phyloP scores from a whole-genome alignment of 2,113 vertebrate species.

The Pluvialis apricaria region DNA sequence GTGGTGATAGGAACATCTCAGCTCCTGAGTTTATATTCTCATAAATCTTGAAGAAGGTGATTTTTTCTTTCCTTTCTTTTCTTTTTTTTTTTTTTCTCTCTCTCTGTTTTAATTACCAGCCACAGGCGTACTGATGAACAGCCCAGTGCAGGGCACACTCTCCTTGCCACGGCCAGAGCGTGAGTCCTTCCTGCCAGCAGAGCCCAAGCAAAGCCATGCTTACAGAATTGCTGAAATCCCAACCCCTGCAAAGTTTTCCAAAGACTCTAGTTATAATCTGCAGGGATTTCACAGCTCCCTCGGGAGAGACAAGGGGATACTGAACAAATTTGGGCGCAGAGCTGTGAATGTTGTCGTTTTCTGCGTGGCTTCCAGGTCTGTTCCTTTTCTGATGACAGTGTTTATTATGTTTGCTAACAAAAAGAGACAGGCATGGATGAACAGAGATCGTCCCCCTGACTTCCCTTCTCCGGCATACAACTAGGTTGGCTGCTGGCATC shows the following conservation, averaged over 20 bases:
- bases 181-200: background rate
- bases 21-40: background rate
- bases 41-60: slow-evolving; percentile 34
- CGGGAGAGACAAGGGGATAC: rapidly evolving
- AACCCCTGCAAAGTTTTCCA: background rate
- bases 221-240: background rate
- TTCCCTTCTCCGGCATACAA: background rate
- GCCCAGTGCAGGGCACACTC: background rate
- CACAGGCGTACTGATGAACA: background rate
- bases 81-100: background rate
- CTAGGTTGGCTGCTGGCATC: background rate
- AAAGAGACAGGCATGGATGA: background rate
- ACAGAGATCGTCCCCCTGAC: background rate
- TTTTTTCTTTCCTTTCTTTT: background rate
- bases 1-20: slow-evolving; percentile 23
- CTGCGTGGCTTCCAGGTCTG: background rate
- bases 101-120: slow-evolving; percentile 16
- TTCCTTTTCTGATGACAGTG: background rate
- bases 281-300: background rate
- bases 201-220: background rate
- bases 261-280: background rate
- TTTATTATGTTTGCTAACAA: background rate
- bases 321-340: background rate
- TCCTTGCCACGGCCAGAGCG: background rate
- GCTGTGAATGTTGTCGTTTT: background rate